These are phyloP conservation scores for Scrobipalpa atriplicella DNA, from an alignment of 2,888 invertebrate genomes.

Conservation along the genomic window DNA sequence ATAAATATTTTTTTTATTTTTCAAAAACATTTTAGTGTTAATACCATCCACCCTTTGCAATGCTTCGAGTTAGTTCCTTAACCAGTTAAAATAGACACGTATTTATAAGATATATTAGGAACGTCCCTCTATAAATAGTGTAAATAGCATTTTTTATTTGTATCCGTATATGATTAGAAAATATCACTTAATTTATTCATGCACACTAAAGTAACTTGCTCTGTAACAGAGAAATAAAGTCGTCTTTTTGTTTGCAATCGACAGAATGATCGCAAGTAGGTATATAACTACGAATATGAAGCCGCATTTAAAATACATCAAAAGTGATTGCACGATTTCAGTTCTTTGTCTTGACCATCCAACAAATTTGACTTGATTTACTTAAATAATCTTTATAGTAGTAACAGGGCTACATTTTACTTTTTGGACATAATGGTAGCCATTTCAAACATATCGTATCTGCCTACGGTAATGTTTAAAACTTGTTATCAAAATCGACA, in stretches of 20 bases:
- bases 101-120: slow-evolving; percentile 4
- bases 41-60: slow-evolving; percentile 21
- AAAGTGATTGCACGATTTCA: not conserved
- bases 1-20: slow-evolving; percentile 25
- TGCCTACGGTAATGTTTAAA: too few species aligned
- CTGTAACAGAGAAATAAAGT: slow-evolving; percentile 1
- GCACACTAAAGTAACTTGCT: not conserved
- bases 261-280: not conserved
- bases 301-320: not conserved
- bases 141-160: not conserved
- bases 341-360: not conserved
- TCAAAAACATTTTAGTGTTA: not conserved
- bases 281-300: too few species aligned
- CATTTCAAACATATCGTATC: too few species aligned
- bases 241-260: not conserved
- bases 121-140: slow-evolving; percentile 5
- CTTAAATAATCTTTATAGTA: too few species aligned
- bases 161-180: not conserved
- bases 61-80: not conserved
- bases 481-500: too few species aligned
- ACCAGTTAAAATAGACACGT: not conserved
- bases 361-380: not conserved
- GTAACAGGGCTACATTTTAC: too few species aligned
- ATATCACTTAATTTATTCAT: not conserved
- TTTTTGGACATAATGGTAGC: too few species aligned